Evolutionary conservation across 2,888 invertebrate genomes (phyloP).

Genomic region (Cephus spinipes): DNA sequence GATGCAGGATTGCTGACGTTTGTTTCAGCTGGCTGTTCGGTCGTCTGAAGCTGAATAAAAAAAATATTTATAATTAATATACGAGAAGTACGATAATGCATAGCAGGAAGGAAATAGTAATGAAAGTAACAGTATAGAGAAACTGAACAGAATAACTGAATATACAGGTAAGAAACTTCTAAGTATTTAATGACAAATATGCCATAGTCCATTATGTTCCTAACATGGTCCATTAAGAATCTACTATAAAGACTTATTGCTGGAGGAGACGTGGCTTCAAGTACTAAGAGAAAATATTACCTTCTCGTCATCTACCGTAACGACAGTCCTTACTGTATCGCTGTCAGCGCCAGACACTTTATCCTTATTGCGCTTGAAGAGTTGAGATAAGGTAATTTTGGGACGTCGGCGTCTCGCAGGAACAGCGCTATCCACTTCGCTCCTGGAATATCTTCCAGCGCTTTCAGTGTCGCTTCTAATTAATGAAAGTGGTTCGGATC

Average conservation of each 20-base stretch:
- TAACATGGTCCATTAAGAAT: not conserved
- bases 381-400: constrained; percentile 57
- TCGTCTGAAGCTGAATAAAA: constrained; percentile 31
- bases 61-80: not conserved
- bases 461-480: constrained; percentile 78
- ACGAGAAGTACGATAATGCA: not conserved
- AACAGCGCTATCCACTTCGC: constrained; percentile 57
- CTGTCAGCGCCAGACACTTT: constrained; percentile 65
- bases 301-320: constrained; percentile 63
- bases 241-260: not conserved
- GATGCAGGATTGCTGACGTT: constrained; percentile 34
- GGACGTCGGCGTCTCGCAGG: constrained; percentile 48
- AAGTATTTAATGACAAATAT: not conserved
- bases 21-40: constrained; percentile 26
- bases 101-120: not conserved
- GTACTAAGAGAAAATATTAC: constrained; percentile 31
- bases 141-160: not conserved
- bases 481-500: constrained; percentile 3
- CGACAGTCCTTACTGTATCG: constrained; percentile 62
- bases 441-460: constrained; percentile 67
- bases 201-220: not conserved
- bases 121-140: not conserved
- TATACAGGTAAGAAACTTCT: not conserved
- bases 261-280: not conserved
- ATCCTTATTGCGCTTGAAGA: constrained; percentile 66